phyloP scores from a whole-genome alignment of 2,888 invertebrate genomes.

The Nudaria mundana region DNA sequence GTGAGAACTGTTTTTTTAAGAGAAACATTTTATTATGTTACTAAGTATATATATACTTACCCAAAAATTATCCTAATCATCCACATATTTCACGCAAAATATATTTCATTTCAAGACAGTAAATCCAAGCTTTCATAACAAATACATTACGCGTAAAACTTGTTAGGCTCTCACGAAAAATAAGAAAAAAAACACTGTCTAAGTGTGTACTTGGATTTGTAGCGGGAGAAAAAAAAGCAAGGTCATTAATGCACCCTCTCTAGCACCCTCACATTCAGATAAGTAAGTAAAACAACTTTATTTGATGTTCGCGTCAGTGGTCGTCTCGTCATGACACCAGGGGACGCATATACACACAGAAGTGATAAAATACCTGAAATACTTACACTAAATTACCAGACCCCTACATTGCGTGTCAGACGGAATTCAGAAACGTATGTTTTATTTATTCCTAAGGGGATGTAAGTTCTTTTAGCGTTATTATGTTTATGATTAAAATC shows the following conservation, averaged over 20 bases:
- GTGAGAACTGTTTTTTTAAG: constrained; percentile 19
- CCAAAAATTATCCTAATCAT: constrained; percentile 17
- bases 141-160: constrained; percentile 57
- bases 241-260: constrained; percentile 75
- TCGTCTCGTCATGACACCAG: constrained; percentile 51
- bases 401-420: constrained; percentile 42
- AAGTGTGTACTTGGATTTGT: constrained; percentile 40
- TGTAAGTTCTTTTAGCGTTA: not conserved
- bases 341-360: constrained; percentile 34
- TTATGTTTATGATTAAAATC: constrained; percentile 2
- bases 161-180: constrained; percentile 44
- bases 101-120: constrained; percentile 19
- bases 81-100: constrained; percentile 19
- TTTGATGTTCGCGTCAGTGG: constrained; percentile 72
- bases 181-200: constrained; percentile 47
- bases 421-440: constrained; percentile 36
- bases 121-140: constrained; percentile 48
- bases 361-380: constrained; percentile 53
- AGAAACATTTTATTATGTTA: constrained; percentile 12
- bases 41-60: too few species aligned
- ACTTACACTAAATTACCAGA: constrained; percentile 27
- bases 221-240: constrained; percentile 34
- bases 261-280: constrained; percentile 50
- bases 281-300: constrained; percentile 79
- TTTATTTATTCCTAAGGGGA: constrained; percentile 18